phyloP scores from a whole-genome alignment of 2,797 vertebrate species.

The Alfaro cultratus region DNA sequence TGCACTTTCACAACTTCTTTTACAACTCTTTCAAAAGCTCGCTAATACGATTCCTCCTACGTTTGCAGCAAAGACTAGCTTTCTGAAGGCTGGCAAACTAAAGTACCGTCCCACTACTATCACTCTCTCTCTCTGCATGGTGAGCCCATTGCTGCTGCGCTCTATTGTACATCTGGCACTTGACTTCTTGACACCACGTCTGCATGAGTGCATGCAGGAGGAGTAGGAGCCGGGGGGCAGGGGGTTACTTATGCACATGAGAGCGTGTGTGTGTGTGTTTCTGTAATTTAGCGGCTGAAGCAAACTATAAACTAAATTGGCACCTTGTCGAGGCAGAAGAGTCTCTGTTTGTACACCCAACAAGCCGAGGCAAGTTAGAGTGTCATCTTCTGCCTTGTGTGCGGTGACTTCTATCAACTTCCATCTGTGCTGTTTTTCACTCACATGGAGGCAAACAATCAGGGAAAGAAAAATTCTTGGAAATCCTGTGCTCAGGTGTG shows the following conservation, averaged over 20 bases:
- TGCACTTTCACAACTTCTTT: slow-evolving; percentile 41
- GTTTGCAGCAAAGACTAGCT: slow-evolving; percentile 57
- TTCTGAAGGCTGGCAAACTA: slow-evolving; percentile 71
- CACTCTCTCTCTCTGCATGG: slow-evolving; percentile 47
- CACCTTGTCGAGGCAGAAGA: slow-evolving; percentile 33
- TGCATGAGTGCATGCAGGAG: slow-evolving; percentile 11
- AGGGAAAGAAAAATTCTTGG: slow-evolving; percentile 32
- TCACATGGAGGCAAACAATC: slow-evolving; percentile 40
- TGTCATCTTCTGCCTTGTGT: slow-evolving; percentile 21
- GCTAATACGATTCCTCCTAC: slow-evolving; percentile 37
- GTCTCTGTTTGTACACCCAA: slow-evolving; percentile 23
- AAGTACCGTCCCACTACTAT: slow-evolving; percentile 46
- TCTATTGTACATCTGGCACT: slow-evolving; percentile 72
- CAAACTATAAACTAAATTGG: slow-evolving; percentile 40
- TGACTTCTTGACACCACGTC: slow-evolving; percentile 53
- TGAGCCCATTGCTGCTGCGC: slow-evolving; percentile 53
- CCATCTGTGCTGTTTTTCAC: slow-evolving; percentile 37
- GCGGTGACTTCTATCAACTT: slow-evolving; percentile 44
- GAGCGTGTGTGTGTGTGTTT: not conserved
- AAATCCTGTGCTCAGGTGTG: slow-evolving; percentile 13
- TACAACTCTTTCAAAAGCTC: slow-evolving; percentile 54
- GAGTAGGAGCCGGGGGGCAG: not conserved
- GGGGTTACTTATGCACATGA: slow-evolving; percentile 7
- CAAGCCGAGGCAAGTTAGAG: slow-evolving; percentile 60
- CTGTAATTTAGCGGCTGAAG: slow-evolving; percentile 37